phyloP scores from a whole-genome alignment of 2,888 invertebrate species.

The Campoplex capitator region DNA sequence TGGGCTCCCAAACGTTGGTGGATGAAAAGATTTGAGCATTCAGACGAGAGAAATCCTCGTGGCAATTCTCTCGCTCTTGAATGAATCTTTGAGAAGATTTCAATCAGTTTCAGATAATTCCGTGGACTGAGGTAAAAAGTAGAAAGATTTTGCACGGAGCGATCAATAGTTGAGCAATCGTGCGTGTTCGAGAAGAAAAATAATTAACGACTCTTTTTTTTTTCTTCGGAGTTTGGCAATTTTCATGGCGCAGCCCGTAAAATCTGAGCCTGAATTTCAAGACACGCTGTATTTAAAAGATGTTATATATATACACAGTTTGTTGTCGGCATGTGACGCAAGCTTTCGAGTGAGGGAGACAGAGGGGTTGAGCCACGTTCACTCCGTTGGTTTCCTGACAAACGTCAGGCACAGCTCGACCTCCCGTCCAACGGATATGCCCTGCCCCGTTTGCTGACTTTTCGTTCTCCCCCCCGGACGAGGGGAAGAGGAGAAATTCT shows the following conservation, averaged over 20 bases:
- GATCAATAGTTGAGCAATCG: neutral
- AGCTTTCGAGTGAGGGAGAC: constrained; percentile 38
- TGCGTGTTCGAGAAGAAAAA: neutral
- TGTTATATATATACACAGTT: constrained; percentile 51
- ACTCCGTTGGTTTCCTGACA: constrained; percentile 74
- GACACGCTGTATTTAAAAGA: constrained; percentile 20
- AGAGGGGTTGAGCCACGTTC: constrained; percentile 58
- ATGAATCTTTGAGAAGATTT: no score
- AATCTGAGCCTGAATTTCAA: neutral
- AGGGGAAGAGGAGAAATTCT: constrained; percentile 3
- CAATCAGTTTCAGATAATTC: no score
- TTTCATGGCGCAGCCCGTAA: neutral
- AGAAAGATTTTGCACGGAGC: no score
- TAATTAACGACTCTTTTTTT: neutral
- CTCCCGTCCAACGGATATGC: constrained; percentile 68
- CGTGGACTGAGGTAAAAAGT: no score
- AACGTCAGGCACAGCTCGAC: constrained; percentile 72
- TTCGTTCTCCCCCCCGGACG: constrained; percentile 57
- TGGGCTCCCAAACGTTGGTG: no score
- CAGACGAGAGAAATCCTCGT: no score
- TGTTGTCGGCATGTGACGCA: constrained; percentile 72
- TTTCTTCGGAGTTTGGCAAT: neutral
- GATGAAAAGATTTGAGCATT: no score
- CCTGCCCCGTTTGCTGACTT: constrained; percentile 63
- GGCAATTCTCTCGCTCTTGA: no score